Evolutionary conservation across 2,888 invertebrate genomes (phyloP).

Genomic region (Drosophila gaucha): DNA sequence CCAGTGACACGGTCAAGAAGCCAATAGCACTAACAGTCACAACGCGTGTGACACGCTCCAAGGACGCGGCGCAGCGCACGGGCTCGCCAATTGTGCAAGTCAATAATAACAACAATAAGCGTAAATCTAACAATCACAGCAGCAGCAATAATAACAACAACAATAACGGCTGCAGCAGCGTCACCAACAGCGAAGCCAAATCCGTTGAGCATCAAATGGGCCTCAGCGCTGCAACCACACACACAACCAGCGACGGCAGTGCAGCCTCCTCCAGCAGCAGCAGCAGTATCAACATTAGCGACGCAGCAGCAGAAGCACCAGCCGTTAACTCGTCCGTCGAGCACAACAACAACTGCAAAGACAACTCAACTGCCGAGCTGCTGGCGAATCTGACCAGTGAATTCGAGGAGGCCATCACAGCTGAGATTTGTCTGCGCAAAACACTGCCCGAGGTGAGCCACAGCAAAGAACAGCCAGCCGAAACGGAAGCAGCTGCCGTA

Average conservation of each 20-base stretch:
- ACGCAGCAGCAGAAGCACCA: conserved; percentile 50
- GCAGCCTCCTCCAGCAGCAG: conserved; percentile 29
- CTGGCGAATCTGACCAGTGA: conserved; percentile 79
- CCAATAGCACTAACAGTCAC: conserved; percentile 42
- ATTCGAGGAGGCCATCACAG: conserved; percentile 80
- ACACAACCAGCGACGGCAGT: conserved; percentile 59
- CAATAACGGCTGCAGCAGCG: conserved; percentile 27
- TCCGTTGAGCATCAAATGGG: conserved; percentile 76
- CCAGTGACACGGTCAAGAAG: conserved; percentile 48
- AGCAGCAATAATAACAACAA: conserved; percentile 16
- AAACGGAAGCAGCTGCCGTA: conserved; percentile 2
- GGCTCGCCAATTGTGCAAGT: conserved; percentile 28
- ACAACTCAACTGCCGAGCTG: conserved; percentile 74
- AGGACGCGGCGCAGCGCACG: conserved; percentile 52
- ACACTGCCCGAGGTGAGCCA: conserved; percentile 75
- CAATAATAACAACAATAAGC: conserved; percentile 45
- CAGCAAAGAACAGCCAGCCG: conserved; percentile 49
- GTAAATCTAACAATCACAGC: conserved; percentile 42
- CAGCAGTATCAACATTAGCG: conserved; percentile 21
- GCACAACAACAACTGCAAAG: conserved; percentile 67
- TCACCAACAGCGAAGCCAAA: conserved; percentile 28
- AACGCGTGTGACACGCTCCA: conserved; percentile 72
- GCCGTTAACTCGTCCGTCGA: conserved; percentile 33
- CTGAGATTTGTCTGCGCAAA: conserved; percentile 82
- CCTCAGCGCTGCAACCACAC: conserved; percentile 67